Conservation (phyloP, 2,888 invertebrate genomes). For the Entomobrya proxima region DNA sequence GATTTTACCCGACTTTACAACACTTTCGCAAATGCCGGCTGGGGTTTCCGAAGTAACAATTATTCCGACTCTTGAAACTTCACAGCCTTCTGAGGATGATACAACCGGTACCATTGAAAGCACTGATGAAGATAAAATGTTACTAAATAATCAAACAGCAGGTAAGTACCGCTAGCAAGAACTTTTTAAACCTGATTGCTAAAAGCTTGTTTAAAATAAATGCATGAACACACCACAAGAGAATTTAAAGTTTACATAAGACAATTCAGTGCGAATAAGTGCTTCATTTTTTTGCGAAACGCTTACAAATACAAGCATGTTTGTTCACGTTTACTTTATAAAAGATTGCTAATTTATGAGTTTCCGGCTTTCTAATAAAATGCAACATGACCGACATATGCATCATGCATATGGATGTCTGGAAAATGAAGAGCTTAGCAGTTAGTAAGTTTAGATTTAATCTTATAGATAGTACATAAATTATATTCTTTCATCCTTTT, state of each 20-base stretch:
- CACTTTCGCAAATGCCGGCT: not conserved
- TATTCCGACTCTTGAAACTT: not conserved
- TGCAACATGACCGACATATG: too few species aligned
- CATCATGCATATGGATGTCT: not conserved
- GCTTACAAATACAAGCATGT: too few species aligned
- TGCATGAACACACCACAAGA: too few species aligned
- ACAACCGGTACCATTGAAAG: not conserved
- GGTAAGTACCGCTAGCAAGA: constrained; percentile 15
- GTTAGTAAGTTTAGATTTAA: not conserved
- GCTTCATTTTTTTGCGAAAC: too few species aligned
- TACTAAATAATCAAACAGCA: not conserved
- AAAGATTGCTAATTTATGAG: too few species aligned
- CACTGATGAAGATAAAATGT: constrained; percentile 9
- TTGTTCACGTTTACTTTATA: too few species aligned
- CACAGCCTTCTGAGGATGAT: not conserved
- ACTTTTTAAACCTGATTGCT: not conserved
- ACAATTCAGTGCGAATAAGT: not conserved
- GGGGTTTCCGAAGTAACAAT: not conserved
- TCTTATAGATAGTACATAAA: not conserved
- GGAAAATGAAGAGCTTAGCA: not conserved
- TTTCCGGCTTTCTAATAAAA: too few species aligned
- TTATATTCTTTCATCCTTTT: constrained; percentile 3
- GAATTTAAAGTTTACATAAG: not conserved
- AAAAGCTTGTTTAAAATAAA: too few species aligned
- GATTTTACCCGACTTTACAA: constrained; percentile 12